phyloP scores from a whole-genome alignment of 1,140 invertebrate genomes.

The Drosophila kepulauana region DNA sequence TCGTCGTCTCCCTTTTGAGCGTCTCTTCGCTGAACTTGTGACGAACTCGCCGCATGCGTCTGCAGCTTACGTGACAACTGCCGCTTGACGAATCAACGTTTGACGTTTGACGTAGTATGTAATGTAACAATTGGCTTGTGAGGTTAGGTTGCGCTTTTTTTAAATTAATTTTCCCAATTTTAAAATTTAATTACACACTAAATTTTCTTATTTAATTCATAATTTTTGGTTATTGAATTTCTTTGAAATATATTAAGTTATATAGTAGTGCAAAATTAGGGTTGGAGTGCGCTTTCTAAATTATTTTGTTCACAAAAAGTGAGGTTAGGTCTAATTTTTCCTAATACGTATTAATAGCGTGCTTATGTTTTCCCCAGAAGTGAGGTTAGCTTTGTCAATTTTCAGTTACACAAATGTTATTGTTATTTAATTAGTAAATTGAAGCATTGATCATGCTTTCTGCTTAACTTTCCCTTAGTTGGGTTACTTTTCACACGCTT shows the following conservation, averaged over 20 bases:
- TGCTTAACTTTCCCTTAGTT: no score
- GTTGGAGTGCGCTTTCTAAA: no score
- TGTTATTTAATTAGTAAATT: neutral
- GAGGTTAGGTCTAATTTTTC: no score
- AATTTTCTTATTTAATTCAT: no score
- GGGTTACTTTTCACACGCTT: no score
- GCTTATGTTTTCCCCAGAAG: neutral
- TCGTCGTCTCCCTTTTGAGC: neutral
- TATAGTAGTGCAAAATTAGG: no score
- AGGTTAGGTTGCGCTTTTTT: neutral
- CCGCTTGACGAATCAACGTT: neutral
- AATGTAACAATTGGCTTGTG: neutral
- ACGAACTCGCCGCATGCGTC: neutral
- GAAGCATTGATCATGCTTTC: no score
- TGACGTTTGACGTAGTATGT: neutral
- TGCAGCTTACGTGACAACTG: slow-evolving; percentile 16
- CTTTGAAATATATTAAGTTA: no score
- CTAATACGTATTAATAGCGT: neutral
- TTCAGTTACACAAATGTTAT: neutral
- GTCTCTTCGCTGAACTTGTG: neutral
- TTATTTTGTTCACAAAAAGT: no score
- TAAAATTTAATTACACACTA: no score
- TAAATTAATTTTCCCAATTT: neutral
- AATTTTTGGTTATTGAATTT: no score
- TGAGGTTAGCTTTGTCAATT: slow-evolving; percentile 13